Evolutionary conservation across 2,888 invertebrate species (phyloP), one percentile per base, ranked within the genome.

Genomic region (Cephus pulcher): DNA sequence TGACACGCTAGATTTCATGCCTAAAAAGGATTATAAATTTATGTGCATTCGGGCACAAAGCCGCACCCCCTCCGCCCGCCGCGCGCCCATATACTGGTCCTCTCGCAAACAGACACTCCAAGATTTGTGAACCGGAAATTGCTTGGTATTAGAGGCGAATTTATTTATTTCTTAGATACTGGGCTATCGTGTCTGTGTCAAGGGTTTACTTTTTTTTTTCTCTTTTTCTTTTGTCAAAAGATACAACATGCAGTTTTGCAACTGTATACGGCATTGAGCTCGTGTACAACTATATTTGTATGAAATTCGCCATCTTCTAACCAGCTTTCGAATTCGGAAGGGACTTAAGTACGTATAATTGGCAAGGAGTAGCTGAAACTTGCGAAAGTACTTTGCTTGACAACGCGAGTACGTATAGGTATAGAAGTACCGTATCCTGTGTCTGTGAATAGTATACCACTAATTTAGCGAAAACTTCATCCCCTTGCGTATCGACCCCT

Each of bases 1-100:
- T 83, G 81, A 82, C 85, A 82, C 85, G 84, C 82, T 85, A 84
- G 86, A 86, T 85, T 84, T 84, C 84, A 84, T 86, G 86, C 85
- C 85, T 85, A 85, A 86, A 85, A 86, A 86, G 86, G 86, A 85
- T 82, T 85, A 83, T 87, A 87, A 86, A 86, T 87, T 87, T 85
- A 84, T 86, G 82, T 84, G 71, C 71, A 56, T 56, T 56, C 71
- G 71, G 71, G 33, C 12, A 71, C 71, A 33, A 71, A 71, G 30
- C 33, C 71, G 71, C 71, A 9, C 6, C 9, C 69, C 70, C 12
- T 4, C 30, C 12, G 12, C 32, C 12, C 32, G 4, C 71, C 32
- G 32, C 32, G 12, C 11, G 32, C 11, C 40, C 9, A 1, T 56
- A 56, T 56, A 56, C 23, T 23, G 40, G 23, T 56, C 23, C 40